These are phyloP conservation scores for Brachycybe producta DNA, from an alignment of 2,888 invertebrate genomes.

Conservation along the genomic window DNA sequence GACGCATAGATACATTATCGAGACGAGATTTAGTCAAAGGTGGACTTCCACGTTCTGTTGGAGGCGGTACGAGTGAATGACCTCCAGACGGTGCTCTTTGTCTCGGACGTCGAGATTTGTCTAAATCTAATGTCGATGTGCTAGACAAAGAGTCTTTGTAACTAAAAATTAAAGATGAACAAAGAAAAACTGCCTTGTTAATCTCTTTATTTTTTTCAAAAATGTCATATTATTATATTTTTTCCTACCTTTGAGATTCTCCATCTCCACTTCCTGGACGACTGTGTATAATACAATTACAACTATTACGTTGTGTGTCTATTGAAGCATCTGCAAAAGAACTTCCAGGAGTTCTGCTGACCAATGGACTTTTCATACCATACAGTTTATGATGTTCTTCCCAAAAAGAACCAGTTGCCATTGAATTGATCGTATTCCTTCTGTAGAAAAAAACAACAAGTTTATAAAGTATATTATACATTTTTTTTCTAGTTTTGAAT, in stretches of 20 bases:
- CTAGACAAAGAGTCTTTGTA: conserved; percentile 21
- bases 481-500: too few relatives aligned
- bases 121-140: conserved; percentile 18
- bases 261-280: conserved; percentile 14
- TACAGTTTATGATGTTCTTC: conserved; percentile 16
- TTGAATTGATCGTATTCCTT: background rate
- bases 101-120: conserved; percentile 16
- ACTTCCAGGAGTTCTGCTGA: conserved; percentile 12
- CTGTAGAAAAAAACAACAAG: background rate
- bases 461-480: too few relatives aligned
- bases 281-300: conserved; percentile 17
- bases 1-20: background rate
- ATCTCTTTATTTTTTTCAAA: background rate
- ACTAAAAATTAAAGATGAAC: conserved; percentile 11
- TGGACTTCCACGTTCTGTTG: conserved; percentile 8
- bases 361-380: conserved; percentile 15
- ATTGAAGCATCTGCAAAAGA: conserved; percentile 16
- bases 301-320: conserved; percentile 16
- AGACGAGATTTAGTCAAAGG: conserved; percentile 6
- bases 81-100: conserved; percentile 18
- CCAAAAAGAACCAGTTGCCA: conserved; percentile 15
- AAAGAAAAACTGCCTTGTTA: too few relatives aligned
- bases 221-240: background rate
- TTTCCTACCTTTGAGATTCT: conserved; percentile 13
- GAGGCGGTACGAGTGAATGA: background rate